Conservation (phyloP, 1,140 invertebrate species). For the Eumaeus atala region DNA sequence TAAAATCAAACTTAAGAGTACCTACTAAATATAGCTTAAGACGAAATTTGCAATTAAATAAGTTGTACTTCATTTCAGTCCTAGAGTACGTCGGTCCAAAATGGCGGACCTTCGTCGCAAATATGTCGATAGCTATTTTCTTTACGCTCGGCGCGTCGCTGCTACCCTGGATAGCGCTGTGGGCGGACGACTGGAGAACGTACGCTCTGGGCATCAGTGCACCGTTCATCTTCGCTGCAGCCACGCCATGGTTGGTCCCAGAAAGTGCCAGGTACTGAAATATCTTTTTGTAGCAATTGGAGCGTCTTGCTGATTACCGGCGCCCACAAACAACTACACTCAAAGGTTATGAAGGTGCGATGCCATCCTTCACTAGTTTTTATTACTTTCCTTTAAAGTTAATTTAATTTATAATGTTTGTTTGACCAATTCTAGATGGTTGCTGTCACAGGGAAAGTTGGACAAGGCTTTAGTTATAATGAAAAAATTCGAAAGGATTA, state of each 20-base stretch:
- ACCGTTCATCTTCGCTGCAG: conserved; percentile 80
- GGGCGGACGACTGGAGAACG: conserved; percentile 83
- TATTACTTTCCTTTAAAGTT: too few species aligned
- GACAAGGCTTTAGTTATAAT: conserved; percentile 86
- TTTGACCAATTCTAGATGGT: conserved; percentile 77
- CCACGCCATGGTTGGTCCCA: conserved; percentile 84
- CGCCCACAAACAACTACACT: too few species aligned
- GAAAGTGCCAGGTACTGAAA: conserved; percentile 84
- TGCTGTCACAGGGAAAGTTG: conserved; percentile 86
- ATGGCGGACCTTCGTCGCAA: conserved; percentile 90
- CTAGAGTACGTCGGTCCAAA: conserved; percentile 91
- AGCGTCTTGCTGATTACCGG: too few species aligned
- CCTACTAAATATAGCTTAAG: too few species aligned
- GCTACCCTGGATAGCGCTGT: conserved; percentile 88
- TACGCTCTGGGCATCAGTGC: conserved; percentile 83
- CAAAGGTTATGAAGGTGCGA: too few species aligned
- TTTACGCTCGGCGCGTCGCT: conserved; percentile 86
- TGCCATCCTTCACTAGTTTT: too few species aligned
- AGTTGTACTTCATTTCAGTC: conserved; percentile 74
- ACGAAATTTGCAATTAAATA: not conserved
- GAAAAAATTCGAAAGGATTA: conserved; percentile 85
- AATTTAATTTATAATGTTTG: not conserved
- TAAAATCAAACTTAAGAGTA: too few species aligned
- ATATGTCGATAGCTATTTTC: conserved; percentile 92
- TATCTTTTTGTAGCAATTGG: too few species aligned